phyloP scores from a whole-genome alignment of 53 echinoderm and acorn worm species.

The Apostichopus leukothele region DNA sequence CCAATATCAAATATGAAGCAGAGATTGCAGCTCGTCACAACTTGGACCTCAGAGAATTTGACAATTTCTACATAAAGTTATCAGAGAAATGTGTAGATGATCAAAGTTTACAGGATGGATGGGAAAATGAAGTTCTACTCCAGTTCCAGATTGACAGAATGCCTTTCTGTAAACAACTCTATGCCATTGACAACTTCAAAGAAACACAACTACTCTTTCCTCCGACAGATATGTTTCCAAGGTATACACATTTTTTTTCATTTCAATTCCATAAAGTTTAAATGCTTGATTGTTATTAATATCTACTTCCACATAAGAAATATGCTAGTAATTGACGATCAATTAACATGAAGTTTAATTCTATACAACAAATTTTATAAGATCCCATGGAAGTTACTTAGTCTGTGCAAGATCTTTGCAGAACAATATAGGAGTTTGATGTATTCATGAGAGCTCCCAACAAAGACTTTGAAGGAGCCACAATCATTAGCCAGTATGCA shows the following conservation, averaged over 20 bases:
- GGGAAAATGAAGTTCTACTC: not conserved
- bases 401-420: too few relatives aligned
- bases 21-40: not conserved
- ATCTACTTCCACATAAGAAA: too few relatives aligned
- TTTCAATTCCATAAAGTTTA: too few relatives aligned
- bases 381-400: too few relatives aligned
- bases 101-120: not conserved
- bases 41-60: slow-evolving; percentile 5
- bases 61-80: not conserved
- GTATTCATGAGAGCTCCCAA: too few relatives aligned
- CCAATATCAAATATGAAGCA: slow-evolving; percentile 3
- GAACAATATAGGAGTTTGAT: too few relatives aligned
- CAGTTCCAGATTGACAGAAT: slow-evolving; percentile 10
- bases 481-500: too few relatives aligned
- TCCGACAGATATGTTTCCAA: slow-evolving; percentile 5
- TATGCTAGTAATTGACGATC: too few relatives aligned
- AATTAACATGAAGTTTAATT: too few relatives aligned
- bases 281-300: too few relatives aligned
- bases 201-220: not conserved
- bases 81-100: not conserved
- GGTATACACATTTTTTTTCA: not conserved
- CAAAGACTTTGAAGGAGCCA: too few relatives aligned
- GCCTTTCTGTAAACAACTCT: not conserved
- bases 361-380: too few relatives aligned
- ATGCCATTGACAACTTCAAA: not conserved